These are phyloP conservation scores for Hirundo rustica DNA, from an alignment of 2,797 vertebrate species.

Conservation along the genomic window DNA sequence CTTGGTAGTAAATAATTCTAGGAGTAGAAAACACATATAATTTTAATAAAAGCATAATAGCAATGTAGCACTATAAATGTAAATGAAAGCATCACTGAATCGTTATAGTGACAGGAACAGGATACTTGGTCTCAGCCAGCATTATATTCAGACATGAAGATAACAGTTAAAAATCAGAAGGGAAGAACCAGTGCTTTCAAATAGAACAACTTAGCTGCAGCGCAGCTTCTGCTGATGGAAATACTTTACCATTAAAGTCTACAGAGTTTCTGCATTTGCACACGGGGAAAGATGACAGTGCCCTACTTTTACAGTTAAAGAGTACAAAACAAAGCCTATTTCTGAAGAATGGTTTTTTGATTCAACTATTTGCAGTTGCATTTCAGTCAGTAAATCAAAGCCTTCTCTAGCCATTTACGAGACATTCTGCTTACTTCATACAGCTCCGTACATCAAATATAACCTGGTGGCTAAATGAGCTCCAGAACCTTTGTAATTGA, in stretches of 20 bases:
- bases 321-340: neutral
- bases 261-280: neutral
- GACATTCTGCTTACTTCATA: neutral
- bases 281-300: neutral
- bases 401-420: neutral
- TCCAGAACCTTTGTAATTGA: neutral
- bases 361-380: conserved; percentile 3
- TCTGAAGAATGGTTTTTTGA: neutral
- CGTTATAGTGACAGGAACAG: neutral
- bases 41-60: conserved; percentile 7
- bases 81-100: neutral
- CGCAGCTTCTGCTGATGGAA: neutral
- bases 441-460: neutral
- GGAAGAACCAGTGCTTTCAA: neutral
- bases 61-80: neutral
- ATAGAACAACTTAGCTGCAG: neutral
- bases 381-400: conserved; percentile 31
- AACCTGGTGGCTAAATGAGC: neutral
- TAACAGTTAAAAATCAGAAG: neutral
- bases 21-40: neutral
- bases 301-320: neutral
- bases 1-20: neutral
- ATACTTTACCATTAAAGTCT: neutral
- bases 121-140: neutral
- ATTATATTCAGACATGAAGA: neutral